These are phyloP conservation scores for Crenuchus spilurus DNA, from an alignment of 2,797 vertebrate genomes.

Conservation along the genomic window DNA sequence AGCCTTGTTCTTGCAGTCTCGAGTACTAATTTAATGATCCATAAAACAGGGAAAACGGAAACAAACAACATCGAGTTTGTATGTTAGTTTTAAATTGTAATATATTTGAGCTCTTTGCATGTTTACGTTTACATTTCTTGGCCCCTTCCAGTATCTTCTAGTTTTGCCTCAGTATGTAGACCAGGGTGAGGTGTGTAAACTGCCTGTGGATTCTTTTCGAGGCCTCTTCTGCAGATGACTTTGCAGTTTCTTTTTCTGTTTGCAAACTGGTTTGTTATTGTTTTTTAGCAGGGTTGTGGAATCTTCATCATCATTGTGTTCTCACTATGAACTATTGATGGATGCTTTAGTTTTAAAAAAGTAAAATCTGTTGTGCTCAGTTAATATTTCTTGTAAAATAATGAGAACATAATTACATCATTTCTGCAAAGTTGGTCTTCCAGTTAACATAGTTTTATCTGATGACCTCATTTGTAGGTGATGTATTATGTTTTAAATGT, in stretches of 20 bases:
- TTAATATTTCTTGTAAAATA: no score
- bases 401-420: no score
- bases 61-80: not conserved
- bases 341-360: no score
- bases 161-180: not conserved
- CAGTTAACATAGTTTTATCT: no score
- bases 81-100: not conserved
- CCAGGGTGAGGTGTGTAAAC: not conserved
- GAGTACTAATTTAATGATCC: not conserved
- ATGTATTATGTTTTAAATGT: no score
- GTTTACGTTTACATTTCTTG: not conserved
- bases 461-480: no score
- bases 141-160: not conserved
- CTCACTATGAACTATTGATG: no score
- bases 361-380: no score
- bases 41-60: not conserved
- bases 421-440: no score
- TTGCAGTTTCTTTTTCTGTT: slow-evolving; percentile 46
- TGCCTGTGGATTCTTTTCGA: slow-evolving; percentile 13
- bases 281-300: not conserved
- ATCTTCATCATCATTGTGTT: not conserved
- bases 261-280: not conserved
- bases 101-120: not conserved
- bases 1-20: not conserved
- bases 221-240: slow-evolving; percentile 46